A percentile compares a stretch with the other conserved stretches of the same genome.
These are phyloP conservation scores for Scelioninae gen. 2 DNA, from an alignment of 2,888 invertebrate species.

Conservation along the genomic window DNA sequence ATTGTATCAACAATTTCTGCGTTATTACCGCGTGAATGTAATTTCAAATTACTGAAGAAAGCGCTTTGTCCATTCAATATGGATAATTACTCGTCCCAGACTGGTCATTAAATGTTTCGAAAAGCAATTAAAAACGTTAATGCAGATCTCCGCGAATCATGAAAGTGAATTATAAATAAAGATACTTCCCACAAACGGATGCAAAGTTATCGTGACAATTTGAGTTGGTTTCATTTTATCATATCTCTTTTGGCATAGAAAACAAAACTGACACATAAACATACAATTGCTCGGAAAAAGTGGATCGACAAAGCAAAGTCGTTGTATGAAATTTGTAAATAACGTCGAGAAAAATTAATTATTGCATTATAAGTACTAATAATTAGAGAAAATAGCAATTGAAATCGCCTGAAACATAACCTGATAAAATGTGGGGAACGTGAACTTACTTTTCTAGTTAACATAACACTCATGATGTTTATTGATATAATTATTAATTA, in stretches of 20 bases:
- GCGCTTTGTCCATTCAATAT: conserved; percentile 41
- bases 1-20: conserved; percentile 25
- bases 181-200: conserved; percentile 3
- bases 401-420: too few relatives aligned
- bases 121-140: conserved; percentile 37
- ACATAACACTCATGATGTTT: too few relatives aligned
- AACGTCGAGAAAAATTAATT: too few relatives aligned
- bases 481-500: too few relatives aligned
- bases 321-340: conserved; percentile 4
- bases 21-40: conserved; percentile 28
- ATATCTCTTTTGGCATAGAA: conserved; percentile 11
- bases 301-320: conserved; percentile 17
- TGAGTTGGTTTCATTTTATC: conserved; percentile 24
- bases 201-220: conserved; percentile 17
- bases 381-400: too few relatives aligned
- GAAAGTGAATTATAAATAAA: conserved; percentile 29
- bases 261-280: conserved; percentile 15
- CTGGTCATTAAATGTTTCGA: conserved; percentile 45
- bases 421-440: too few relatives aligned
- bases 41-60: conserved; percentile 21
- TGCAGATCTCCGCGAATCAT: not conserved
- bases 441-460: too few relatives aligned
- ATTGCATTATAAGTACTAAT: too few relatives aligned
- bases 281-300: conserved; percentile 17
- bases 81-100: conserved; percentile 20